These are phyloP conservation scores for Podarcis lilfordi DNA, from an alignment of 2,797 vertebrate species.

Conservation along the genomic window DNA sequence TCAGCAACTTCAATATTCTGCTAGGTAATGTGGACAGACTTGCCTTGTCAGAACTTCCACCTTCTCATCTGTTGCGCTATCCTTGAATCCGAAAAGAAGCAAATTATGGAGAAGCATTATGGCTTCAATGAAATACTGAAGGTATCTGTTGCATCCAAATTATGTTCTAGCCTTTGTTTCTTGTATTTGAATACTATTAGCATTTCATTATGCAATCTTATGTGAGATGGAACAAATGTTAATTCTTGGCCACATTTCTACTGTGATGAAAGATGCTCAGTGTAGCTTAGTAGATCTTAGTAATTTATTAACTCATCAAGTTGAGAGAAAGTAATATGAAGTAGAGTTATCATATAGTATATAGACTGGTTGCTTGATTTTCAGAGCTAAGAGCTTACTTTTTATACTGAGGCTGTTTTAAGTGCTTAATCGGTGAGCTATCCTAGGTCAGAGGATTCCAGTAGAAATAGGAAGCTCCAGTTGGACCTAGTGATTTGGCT, in stretches of 20 bases:
- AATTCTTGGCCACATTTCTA: constrained; percentile 28
- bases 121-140: constrained; percentile 98
- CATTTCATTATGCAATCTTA: background rate
- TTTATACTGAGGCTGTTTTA: background rate
- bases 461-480: background rate
- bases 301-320: background rate
- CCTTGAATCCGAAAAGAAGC: constrained; percentile 95
- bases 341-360: background rate
- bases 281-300: background rate
- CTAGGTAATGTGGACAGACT: constrained; percentile 95
- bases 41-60: constrained; percentile 97
- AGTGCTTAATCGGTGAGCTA: background rate
- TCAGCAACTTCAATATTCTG: constrained; percentile 49
- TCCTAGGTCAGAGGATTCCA: background rate
- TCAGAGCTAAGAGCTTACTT: background rate
- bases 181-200: background rate
- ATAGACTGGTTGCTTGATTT: background rate
- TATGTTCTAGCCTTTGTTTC: constrained; percentile 1
- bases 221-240: constrained; percentile 15
- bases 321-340: background rate
- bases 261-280: background rate
- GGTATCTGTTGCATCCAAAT: constrained; percentile 73
- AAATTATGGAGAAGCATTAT: constrained; percentile 97
- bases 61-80: constrained; percentile 96
- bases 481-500: background rate